A percentile compares a stretch with the other conserved stretches of the same genome.
phyloP scores from a whole-genome alignment of 1,140 invertebrate species.

The Bicyclus anynana region DNA sequence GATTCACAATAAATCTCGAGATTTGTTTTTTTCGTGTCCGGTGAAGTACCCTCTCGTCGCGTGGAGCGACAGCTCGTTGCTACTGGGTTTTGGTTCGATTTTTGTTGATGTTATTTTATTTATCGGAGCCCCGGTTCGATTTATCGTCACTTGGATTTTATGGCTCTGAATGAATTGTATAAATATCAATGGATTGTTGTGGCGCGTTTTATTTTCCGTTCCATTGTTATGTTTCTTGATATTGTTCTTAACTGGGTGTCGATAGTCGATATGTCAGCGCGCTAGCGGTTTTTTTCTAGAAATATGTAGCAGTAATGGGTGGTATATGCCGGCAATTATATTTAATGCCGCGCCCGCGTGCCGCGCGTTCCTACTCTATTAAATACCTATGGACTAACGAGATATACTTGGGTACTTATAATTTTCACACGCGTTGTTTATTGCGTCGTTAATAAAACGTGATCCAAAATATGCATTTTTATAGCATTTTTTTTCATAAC shows the following conservation, averaged over 20 bases:
- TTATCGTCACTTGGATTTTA: slow-evolving; percentile 52
- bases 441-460: no score
- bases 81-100: slow-evolving; percentile 59
- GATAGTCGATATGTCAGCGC: not conserved
- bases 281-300: not conserved
- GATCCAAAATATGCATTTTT: no score
- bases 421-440: not conserved
- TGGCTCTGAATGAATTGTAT: slow-evolving; percentile 37
- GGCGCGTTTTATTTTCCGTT: slow-evolving; percentile 5
- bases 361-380: not conserved
- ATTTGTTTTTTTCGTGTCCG: slow-evolving; percentile 48
- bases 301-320: not conserved
- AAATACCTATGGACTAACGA: not conserved
- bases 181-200: slow-evolving; percentile 31
- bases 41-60: slow-evolving; percentile 47
- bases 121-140: slow-evolving; percentile 29
- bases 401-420: not conserved
- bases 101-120: slow-evolving; percentile 44
- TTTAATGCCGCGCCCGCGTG: not conserved
- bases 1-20: slow-evolving; percentile 66
- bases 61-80: slow-evolving; percentile 56
- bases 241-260: not conserved
- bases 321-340: slow-evolving; percentile 2
- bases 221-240: slow-evolving; percentile 18
- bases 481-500: no score